These are phyloP conservation scores for Spheniscus mendiculus DNA, from an alignment of 2,113 vertebrate species.

Conservation along the genomic window DNA sequence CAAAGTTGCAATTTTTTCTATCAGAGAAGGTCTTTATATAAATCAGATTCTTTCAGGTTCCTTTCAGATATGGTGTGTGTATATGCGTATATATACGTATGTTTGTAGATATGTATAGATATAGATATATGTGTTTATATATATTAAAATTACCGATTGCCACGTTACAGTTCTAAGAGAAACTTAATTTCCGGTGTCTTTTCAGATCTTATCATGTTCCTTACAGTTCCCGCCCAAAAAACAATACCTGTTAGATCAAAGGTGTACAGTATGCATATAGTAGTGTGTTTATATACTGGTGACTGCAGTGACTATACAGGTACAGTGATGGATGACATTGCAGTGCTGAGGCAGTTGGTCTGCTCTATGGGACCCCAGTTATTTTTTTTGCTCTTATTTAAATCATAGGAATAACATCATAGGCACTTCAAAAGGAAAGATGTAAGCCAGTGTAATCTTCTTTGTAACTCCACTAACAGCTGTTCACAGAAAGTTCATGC, in stretches of 20 bases:
- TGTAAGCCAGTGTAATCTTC: background rate
- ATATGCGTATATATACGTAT: background rate
- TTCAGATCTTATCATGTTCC: background rate
- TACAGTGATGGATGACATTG: background rate
- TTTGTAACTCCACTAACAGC: slow-evolving; percentile 20
- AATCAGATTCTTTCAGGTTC: background rate
- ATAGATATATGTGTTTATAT: background rate
- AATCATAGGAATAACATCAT: background rate
- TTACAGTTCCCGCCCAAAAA: background rate
- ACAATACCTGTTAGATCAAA: background rate
- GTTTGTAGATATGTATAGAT: background rate
- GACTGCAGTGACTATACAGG: background rate
- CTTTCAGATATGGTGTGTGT: background rate
- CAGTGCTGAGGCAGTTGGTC: background rate
- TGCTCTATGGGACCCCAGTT: background rate
- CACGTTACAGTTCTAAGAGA: background rate
- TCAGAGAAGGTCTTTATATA: background rate
- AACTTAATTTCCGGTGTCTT: background rate
- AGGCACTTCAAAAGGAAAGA: slow-evolving; percentile 26
- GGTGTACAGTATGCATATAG: background rate
- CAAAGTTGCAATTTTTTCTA: background rate
- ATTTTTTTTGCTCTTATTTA: background rate
- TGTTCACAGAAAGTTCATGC: background rate
- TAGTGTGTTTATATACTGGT: background rate
- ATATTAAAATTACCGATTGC: background rate